Conservation (phyloP, 2,113 vertebrate genomes). For the Ptychochromis oligacanthus region DNA sequence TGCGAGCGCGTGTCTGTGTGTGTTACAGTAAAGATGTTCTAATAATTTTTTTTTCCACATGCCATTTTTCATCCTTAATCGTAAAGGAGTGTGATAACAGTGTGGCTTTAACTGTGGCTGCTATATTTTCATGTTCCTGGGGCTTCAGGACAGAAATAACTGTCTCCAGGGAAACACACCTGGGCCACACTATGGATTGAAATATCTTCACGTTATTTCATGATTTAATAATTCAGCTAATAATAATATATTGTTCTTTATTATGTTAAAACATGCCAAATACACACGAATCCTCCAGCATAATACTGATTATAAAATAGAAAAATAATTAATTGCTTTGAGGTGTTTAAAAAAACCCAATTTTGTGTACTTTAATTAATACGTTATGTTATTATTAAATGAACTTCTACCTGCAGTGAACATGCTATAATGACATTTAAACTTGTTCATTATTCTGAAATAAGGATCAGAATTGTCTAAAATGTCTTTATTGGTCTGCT, state of each 20-base stretch:
- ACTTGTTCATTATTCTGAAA: not conserved
- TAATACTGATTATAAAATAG: not conserved
- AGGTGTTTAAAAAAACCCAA: not conserved
- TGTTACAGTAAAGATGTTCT: slow-evolving; percentile 39
- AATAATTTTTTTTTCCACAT: slow-evolving; percentile 17
- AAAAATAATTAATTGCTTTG: not conserved
- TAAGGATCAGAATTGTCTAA: not conserved
- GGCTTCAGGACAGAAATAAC: slow-evolving; percentile 11
- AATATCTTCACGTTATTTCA: not conserved
- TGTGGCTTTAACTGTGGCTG: slow-evolving; percentile 39
- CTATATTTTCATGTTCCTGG: slow-evolving; percentile 11
- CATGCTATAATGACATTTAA: not conserved
- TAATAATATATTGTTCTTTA: not conserved
- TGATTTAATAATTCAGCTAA: not conserved
- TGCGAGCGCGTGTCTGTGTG: not conserved
- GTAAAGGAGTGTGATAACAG: slow-evolving; percentile 31
- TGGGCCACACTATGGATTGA: not conserved
- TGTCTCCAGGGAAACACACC: slow-evolving; percentile 10
- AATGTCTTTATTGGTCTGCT: not conserved
- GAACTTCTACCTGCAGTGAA: not conserved
- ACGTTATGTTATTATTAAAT: not conserved
- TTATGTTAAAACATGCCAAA: not conserved
- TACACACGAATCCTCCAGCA: not conserved
- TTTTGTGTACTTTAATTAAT: not conserved
- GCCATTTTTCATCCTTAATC: slow-evolving; percentile 46